Base-by-base conservation (phyloP, 2,888 invertebrate genomes). In the Malthinus flaveolus region DNA sequence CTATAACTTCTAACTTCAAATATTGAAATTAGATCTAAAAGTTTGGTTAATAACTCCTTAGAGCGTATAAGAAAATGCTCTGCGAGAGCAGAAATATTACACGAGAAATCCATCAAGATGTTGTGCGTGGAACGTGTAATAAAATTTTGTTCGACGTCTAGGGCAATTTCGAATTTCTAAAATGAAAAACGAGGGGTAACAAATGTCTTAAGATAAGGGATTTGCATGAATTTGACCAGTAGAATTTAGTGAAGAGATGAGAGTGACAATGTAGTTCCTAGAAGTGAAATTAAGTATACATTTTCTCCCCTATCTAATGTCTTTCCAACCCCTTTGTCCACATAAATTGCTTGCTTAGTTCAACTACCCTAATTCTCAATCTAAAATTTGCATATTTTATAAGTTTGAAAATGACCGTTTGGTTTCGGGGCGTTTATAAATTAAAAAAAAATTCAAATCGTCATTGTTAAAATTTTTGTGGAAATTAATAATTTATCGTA, bases 281-380 rank as follows among this genome's bases (percentile, higher is more conserved):
- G 66, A 63, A 68, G 69, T 68, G 65, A 69, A 71, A 71, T 73
- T 73, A 73, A 71, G 71, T 73, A 71, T 72, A 72, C 71, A 73
- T 74, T 73, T 73, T 73, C 74, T 71, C 72, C 73, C 71, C 73
- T 68, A 68, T 69, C 68, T 69, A 69, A 72, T 71, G 73, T 71
- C 71, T 73, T 35, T 69, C 65, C 71, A 66, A 71, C 71, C 74
- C 73, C 71, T 74, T 73, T 71, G 73, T 73, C 70, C 73, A 69
- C 72, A 71, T 73, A 73, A 73, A 74, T 74, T 73, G 73, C 71
- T 71, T 73, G 71, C 71, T 73, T 71, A 71, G 72, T 70, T 70
- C 69, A 66, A 67, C 70, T 66, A 64, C 66, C 70, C 73, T 64
- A 67, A 67, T 68, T 64, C 67, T 66, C 68, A 66, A 70, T 68